Evolutionary conservation across 2,113 vertebrate species (phyloP).

Genomic region (Oreochromis spilurus): DNA sequence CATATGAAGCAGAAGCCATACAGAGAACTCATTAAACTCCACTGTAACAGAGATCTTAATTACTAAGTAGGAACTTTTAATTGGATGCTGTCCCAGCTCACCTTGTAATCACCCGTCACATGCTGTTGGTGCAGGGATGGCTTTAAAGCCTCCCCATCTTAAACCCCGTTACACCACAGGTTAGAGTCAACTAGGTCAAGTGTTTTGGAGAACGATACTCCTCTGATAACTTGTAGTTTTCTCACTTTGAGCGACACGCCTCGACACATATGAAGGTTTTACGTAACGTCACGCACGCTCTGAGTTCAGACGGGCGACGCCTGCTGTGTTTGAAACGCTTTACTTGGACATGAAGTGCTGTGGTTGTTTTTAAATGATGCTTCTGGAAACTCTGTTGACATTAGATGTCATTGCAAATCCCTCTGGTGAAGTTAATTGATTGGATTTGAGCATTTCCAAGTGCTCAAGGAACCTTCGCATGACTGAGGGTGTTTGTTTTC

Average conservation of each 20-base stretch:
- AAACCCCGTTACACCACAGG: constrained; percentile 49
- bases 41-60: constrained; percentile 41
- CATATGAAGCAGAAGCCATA: background rate
- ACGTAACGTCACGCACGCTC: fast-evolving
- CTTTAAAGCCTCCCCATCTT: constrained; percentile 31
- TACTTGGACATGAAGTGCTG: background rate
- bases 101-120: constrained; percentile 40
- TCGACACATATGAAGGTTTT: background rate
- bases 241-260: background rate
- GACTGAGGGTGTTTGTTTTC: background rate
- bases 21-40: background rate
- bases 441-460: constrained; percentile 26
- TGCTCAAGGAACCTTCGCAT: background rate
- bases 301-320: background rate
- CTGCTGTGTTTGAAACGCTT: background rate
- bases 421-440: constrained; percentile 34
- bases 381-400: background rate
- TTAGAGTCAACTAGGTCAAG: constrained; percentile 37
- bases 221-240: background rate
- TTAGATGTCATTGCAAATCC: constrained; percentile 27
- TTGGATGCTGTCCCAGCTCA: constrained; percentile 30
- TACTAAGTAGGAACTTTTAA: constrained; percentile 61
- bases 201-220: background rate
- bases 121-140: constrained; percentile 27
- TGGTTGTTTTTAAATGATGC: background rate